These are phyloP conservation scores for Caenorhabditis virilis DNA, from an alignment of 2,888 invertebrate genomes.

Conservation along the genomic window DNA sequence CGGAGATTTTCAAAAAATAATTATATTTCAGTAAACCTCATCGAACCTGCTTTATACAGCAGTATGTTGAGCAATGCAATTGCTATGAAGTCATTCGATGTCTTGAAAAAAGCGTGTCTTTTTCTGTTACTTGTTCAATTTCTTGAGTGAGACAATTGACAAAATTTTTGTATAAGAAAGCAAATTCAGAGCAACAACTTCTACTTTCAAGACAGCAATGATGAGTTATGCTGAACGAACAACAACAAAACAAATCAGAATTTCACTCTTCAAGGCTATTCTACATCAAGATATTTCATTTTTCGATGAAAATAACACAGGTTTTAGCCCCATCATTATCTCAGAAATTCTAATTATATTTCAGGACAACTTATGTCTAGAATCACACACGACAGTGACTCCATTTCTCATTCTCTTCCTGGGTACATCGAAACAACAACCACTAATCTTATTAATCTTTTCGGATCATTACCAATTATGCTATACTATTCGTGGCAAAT, in stretches of 20 bases:
- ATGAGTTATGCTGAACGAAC: slow-evolving; percentile 23
- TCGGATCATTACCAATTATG: slow-evolving; percentile 31
- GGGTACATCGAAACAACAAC: slow-evolving; percentile 30
- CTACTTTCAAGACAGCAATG: slow-evolving; percentile 15
- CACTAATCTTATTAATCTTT: slow-evolving; percentile 19
- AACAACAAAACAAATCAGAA: slow-evolving; percentile 60
- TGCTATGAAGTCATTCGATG: slow-evolving; percentile 22
- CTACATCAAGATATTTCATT: slow-evolving; percentile 69
- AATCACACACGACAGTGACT: slow-evolving; percentile 28
- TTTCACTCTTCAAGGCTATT: slow-evolving; percentile 66
- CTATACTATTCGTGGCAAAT: slow-evolving; percentile 27
- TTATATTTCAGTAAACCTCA: slow-evolving; percentile 24
- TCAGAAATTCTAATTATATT: background rate
- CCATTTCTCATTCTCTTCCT: slow-evolving; percentile 30
- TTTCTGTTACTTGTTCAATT: slow-evolving; percentile 27
- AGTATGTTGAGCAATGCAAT: slow-evolving; percentile 26
- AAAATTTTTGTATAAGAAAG: background rate
- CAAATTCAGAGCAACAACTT: slow-evolving; percentile 5
- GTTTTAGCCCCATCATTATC: slow-evolving; percentile 68
- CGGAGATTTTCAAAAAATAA: background rate
- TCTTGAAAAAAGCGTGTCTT: slow-evolving; percentile 26
- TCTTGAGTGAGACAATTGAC: slow-evolving; percentile 1
- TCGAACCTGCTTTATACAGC: slow-evolving; percentile 31
- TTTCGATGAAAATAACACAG: slow-evolving; percentile 68
- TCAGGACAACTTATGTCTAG: slow-evolving; percentile 29